Percentiles rank a stretch among this genome's conserved stretches.
These are phyloP conservation scores for Empidonax traillii DNA, from an alignment of 2,113 vertebrate species.

Conservation along the genomic window DNA sequence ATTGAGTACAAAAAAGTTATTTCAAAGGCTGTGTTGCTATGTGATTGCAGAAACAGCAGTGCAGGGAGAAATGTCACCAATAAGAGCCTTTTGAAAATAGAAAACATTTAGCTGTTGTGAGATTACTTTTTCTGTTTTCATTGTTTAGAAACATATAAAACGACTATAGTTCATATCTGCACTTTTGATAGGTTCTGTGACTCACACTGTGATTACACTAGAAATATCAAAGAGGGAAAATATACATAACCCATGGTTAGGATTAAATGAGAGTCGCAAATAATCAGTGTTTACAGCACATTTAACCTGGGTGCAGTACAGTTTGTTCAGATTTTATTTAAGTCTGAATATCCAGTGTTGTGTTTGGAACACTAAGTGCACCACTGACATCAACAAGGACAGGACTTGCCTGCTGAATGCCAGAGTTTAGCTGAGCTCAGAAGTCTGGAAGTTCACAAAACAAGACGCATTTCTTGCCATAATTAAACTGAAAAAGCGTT, in stretches of 20 bases:
- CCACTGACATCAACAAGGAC: constrained; percentile 40
- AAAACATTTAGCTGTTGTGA: constrained; percentile 53
- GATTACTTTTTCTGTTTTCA: constrained; percentile 54
- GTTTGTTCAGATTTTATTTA: constrained; percentile 41
- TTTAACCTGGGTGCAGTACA: constrained; percentile 47
- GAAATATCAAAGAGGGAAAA: constrained; percentile 47
- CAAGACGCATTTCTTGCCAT: constrained; percentile 18
- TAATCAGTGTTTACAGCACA: constrained; percentile 61
- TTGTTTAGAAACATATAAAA: constrained; percentile 55
- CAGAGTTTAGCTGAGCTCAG: constrained; percentile 45
- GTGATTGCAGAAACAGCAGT: constrained; percentile 65
- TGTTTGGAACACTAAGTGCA: constrained; percentile 14
- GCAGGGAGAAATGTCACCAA: constrained; percentile 65
- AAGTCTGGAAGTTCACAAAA: constrained; percentile 50
- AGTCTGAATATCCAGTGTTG: constrained; percentile 23
- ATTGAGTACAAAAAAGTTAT: constrained; percentile 65
- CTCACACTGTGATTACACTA: constrained; percentile 59
- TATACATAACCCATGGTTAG: constrained; percentile 64
- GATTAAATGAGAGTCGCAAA: constrained; percentile 46
- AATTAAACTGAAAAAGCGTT: constrained; percentile 43
- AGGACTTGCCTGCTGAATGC: neutral
- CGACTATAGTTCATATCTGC: constrained; percentile 26
- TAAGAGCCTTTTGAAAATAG: constrained; percentile 70
- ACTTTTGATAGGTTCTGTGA: constrained; percentile 66
- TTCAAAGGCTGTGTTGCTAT: constrained; percentile 68